phyloP scores from a whole-genome alignment of 2,797 vertebrate genomes.

The Argya squamiceps region DNA sequence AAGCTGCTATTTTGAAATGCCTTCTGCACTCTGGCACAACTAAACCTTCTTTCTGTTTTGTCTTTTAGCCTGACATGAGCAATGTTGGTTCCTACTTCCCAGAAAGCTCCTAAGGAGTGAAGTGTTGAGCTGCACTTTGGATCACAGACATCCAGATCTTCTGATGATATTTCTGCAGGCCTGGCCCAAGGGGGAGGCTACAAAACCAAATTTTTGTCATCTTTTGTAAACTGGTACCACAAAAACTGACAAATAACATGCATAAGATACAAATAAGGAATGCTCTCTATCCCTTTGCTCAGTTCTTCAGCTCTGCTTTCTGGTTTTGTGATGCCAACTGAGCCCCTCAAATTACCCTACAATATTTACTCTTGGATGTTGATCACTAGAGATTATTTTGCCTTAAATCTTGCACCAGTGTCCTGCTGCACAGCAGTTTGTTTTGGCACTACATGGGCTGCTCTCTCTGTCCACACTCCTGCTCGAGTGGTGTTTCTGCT shows the following conservation, averaged over 20 bases:
- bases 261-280: neutral
- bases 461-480: neutral
- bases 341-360: neutral
- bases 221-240: neutral
- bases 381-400: neutral
- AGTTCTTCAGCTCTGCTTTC: neutral
- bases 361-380: neutral
- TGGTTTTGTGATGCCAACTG: neutral
- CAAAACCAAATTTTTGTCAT: neutral
- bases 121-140: neutral
- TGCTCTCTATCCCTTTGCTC: neutral
- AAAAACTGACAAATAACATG: neutral
- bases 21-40: neutral
- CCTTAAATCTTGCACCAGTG: neutral
- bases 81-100: neutral
- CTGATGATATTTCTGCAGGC: neutral
- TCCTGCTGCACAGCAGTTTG: neutral
- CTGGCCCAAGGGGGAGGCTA: neutral
- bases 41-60: slow-evolving; percentile 21
- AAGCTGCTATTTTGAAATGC: neutral
- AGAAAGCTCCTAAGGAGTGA: slow-evolving; percentile 1
- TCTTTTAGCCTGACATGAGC: slow-evolving; percentile 65
- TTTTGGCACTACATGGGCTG: neutral
- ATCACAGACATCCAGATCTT: neutral
- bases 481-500: neutral